Conservation (phyloP, 2,113 vertebrate genomes). For the Chaetura pelagica region DNA sequence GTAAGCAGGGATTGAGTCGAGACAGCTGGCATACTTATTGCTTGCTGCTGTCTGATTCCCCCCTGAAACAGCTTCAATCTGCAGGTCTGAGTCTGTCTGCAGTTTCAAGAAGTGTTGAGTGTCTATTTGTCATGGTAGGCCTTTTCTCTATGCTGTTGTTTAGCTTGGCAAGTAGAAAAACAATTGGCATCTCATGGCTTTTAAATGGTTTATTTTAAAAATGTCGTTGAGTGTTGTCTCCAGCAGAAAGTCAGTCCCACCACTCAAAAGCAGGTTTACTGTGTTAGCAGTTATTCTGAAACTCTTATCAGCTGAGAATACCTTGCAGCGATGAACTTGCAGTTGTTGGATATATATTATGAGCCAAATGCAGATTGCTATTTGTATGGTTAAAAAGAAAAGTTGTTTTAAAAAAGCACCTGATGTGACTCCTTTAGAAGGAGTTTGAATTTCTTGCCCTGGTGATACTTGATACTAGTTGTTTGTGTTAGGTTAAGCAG, state of each 20-base stretch:
- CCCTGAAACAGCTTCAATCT: background rate
- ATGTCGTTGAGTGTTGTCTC: background rate
- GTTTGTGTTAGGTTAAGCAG: background rate
- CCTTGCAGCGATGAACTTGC: background rate
- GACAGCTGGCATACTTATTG: background rate
- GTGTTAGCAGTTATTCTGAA: background rate
- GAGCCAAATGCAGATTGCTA: background rate
- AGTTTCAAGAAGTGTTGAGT: background rate
- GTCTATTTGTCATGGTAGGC: background rate
- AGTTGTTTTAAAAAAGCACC: background rate
- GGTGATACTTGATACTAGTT: background rate
- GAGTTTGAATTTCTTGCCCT: background rate
- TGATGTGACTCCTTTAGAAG: background rate
- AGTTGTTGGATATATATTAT: background rate
- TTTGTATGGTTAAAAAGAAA: background rate
- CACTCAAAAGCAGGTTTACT: background rate
- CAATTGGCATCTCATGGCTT: background rate
- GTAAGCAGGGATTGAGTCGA: background rate
- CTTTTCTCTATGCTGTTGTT: background rate
- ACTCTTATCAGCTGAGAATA: background rate
- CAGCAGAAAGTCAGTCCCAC: background rate
- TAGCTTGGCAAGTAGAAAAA: background rate
- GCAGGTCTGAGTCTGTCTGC: background rate
- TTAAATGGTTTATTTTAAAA: slow-evolving; percentile 10
- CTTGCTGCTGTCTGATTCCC: background rate